phyloP scores from a whole-genome alignment of 2,888 invertebrate genomes.

The Rhagium mordax region DNA sequence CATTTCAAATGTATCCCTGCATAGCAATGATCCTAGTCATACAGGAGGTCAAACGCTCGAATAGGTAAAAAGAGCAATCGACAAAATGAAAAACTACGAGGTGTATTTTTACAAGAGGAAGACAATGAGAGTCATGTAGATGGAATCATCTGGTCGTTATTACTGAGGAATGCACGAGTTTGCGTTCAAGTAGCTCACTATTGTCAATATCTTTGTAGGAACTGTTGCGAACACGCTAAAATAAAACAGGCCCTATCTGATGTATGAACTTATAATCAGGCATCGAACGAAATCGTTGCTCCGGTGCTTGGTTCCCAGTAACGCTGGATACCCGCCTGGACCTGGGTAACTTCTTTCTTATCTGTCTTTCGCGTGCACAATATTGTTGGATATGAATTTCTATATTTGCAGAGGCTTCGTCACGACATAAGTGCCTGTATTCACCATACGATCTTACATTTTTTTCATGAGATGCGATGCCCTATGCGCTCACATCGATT shows the following conservation, averaged over 20 bases:
- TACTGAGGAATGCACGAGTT: constrained; percentile 61
- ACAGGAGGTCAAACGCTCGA: background rate
- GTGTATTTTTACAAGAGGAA: constrained; percentile 53
- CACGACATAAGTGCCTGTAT: constrained; percentile 46
- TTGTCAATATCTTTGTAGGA: constrained; percentile 62
- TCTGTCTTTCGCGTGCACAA: constrained; percentile 52
- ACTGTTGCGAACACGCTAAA: constrained; percentile 55
- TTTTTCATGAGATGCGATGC: constrained; percentile 32
- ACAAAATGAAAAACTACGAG: constrained; percentile 30
- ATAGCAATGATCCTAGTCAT: background rate
- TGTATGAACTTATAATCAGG: constrained; percentile 58
- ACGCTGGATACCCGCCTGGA: constrained; percentile 12
- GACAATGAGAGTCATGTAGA: constrained; percentile 57
- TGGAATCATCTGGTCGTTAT: constrained; percentile 57
- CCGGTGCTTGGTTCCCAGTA: constrained; percentile 26
- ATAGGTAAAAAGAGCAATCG: constrained; percentile 2
- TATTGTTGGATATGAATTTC: constrained; percentile 56
- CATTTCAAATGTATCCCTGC: constrained; percentile 1
- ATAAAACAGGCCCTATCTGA: constrained; percentile 57
- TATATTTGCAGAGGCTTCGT: constrained; percentile 54
- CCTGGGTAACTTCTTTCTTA: constrained; percentile 32
- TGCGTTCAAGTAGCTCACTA: constrained; percentile 59
- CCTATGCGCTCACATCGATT: constrained; percentile 32
- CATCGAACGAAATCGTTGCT: constrained; percentile 40
- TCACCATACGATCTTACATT: constrained; percentile 33